These are phyloP conservation scores for Labrus mixtus DNA, from an alignment of 2,113 vertebrate genomes.

Conservation along the genomic window DNA sequence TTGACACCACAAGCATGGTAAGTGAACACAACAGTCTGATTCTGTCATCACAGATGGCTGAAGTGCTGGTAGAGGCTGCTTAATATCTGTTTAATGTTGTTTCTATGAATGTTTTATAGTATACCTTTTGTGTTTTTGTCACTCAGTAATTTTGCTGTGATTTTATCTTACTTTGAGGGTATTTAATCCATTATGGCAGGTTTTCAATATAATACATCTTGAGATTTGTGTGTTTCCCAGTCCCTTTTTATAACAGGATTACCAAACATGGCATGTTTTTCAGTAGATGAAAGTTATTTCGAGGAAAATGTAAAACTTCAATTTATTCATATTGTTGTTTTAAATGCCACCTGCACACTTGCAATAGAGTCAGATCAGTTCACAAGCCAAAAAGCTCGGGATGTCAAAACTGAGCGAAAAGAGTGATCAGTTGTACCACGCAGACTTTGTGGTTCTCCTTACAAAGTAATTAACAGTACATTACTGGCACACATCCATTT, in stretches of 20 bases:
- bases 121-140: constrained; percentile 7
- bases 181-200: background rate
- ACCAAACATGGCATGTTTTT: background rate
- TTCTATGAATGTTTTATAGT: background rate
- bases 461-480: constrained; percentile 77
- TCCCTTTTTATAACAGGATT: constrained; percentile 11
- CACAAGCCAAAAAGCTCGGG: constrained; percentile 49
- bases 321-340: constrained; percentile 27
- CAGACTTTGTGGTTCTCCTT: constrained; percentile 58
- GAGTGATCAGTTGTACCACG: constrained; percentile 45
- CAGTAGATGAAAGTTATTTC: constrained; percentile 1
- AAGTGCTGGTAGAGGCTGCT: background rate
- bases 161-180: constrained; percentile 24
- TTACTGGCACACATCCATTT: constrained; percentile 74
- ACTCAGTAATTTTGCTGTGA: constrained; percentile 10
- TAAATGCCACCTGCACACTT: constrained; percentile 66
- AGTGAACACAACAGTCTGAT: constrained; percentile 56
- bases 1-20: constrained; percentile 36
- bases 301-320: constrained; percentile 42
- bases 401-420: constrained; percentile 52
- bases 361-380: constrained; percentile 53
- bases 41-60: constrained; percentile 6
- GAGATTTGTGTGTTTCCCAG: constrained; percentile 1
- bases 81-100: constrained; percentile 6
- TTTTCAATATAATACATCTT: constrained; percentile 1